Evolutionary conservation across 1,140 invertebrate genomes (phyloP).

Genomic region (Berghia stephanieae): DNA sequence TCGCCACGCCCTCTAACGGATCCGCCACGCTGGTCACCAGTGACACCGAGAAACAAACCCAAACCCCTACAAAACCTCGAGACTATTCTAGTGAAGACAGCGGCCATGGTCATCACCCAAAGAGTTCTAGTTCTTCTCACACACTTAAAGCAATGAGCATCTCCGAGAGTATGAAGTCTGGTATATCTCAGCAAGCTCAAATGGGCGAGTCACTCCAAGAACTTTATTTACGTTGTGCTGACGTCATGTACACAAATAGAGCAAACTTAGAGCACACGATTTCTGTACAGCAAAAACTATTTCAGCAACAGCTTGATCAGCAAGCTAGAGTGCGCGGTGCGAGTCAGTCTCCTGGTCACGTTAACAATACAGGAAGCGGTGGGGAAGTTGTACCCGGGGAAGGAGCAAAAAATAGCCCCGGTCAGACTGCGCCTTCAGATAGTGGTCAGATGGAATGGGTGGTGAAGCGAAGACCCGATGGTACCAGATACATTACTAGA

Average conservation of each 20-base stretch:
- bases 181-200: constrained; percentile 39
- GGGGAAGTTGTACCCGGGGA: constrained; percentile 46
- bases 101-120: constrained; percentile 34
- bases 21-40: constrained; percentile 43
- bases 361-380: constrained; percentile 24
- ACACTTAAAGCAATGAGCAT: constrained; percentile 35
- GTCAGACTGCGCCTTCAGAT: constrained; percentile 46
- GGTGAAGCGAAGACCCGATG: constrained; percentile 81
- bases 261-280: constrained; percentile 80
- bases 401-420: constrained; percentile 44
- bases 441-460: constrained; percentile 78
- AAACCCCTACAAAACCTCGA: constrained; percentile 53
- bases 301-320: constrained; percentile 69
- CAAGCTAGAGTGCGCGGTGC: constrained; percentile 38
- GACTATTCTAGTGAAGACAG: constrained; percentile 54
- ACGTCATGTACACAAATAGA: constrained; percentile 78
- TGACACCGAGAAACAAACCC: constrained; percentile 63
- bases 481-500: constrained; percentile 81
- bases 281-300: constrained; percentile 77
- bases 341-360: constrained; percentile 40
- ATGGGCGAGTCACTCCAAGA: constrained; percentile 61
- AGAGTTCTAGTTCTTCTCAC: constrained; percentile 25
- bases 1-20: constrained; percentile 48
- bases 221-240: constrained; percentile 63
- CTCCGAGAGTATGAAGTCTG: constrained; percentile 31